A percentile compares a stretch with the other conserved stretches of the same genome.
Evolutionary conservation across 2,797 vertebrate genomes (phyloP).

Genomic region (Scomberomorus guttatus): DNA sequence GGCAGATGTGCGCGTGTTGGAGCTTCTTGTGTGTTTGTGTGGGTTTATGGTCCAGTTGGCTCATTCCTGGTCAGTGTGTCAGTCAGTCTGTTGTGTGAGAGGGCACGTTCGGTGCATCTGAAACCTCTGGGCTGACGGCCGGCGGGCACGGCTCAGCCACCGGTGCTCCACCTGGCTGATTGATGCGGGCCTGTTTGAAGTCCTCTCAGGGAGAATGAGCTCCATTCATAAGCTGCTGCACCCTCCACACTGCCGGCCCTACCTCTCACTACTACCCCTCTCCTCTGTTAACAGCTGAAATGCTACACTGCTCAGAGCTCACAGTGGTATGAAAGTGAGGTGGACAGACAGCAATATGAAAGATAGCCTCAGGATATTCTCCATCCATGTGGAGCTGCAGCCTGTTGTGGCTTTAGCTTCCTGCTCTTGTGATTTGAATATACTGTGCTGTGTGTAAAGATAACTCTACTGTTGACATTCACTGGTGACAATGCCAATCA

Average conservation of each 20-base stretch:
- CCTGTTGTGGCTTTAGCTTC: constrained; percentile 42
- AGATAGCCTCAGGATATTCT: constrained; percentile 54
- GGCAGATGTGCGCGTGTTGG: constrained; percentile 16
- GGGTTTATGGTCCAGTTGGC: constrained; percentile 49
- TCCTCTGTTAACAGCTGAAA: constrained; percentile 83
- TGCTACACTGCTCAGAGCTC: constrained; percentile 69
- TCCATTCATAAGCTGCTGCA: constrained; percentile 75
- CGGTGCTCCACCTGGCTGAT: constrained; percentile 78
- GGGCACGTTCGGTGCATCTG: constrained; percentile 71
- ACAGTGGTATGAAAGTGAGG: constrained; percentile 55
- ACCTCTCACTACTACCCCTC: constrained; percentile 56
- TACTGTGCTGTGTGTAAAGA: constrained; percentile 11
- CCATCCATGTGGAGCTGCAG: constrained; percentile 27
- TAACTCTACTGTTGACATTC: constrained; percentile 10
- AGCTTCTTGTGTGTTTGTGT: constrained; percentile 28
- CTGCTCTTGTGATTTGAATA: constrained; percentile 45
- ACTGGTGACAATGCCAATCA: not conserved
- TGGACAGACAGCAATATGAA: constrained; percentile 66
- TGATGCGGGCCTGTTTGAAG: constrained; percentile 81
- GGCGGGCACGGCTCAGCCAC: constrained; percentile 65
- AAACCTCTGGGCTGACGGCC: constrained; percentile 69
- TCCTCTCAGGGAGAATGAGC: constrained; percentile 77
- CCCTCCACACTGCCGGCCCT: constrained; percentile 59
- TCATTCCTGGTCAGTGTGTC: constrained; percentile 66
- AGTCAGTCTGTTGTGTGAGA: constrained; percentile 67